These are phyloP conservation scores for Leucozona laternaria DNA, from an alignment of 2,888 invertebrate genomes.

Conservation along the genomic window DNA sequence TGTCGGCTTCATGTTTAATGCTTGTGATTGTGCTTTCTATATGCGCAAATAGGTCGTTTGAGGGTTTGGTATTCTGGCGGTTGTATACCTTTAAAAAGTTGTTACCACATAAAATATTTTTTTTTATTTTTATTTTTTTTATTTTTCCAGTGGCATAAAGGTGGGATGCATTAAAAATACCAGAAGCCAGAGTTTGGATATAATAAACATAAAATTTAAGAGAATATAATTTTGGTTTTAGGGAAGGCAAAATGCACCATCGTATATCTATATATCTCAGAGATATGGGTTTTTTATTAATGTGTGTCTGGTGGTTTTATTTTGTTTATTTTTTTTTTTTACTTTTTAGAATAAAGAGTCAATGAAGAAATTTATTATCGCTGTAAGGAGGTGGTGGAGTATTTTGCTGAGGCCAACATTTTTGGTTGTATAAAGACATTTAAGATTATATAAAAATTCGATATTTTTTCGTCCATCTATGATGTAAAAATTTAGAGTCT, in stretches of 20 bases:
- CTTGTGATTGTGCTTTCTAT: slow-evolving; percentile 47
- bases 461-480: neutral
- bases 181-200: slow-evolving; percentile 31
- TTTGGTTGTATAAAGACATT: neutral
- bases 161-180: slow-evolving; percentile 62
- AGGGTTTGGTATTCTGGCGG: slow-evolving; percentile 25
- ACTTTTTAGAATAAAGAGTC: neutral
- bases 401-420: neutral
- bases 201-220: slow-evolving; percentile 70
- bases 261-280: neutral
- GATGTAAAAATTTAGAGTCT: neutral
- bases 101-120: slow-evolving; percentile 49
- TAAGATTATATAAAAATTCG: neutral
- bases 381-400: neutral
- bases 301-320: slow-evolving; percentile 22
- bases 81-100: slow-evolving; percentile 35
- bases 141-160: slow-evolving; percentile 40
- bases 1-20: slow-evolving; percentile 71
- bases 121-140: neutral
- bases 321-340: neutral
- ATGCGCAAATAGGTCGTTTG: slow-evolving; percentile 58
- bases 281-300: slow-evolving; percentile 11
- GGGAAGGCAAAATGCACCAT: slow-evolving; percentile 9
- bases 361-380: slow-evolving; percentile 1
- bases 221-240: slow-evolving; percentile 56